Evolutionary conservation across 2,797 vertebrate genomes (phyloP).

Genomic region (Micrastur ruficollis): DNA sequence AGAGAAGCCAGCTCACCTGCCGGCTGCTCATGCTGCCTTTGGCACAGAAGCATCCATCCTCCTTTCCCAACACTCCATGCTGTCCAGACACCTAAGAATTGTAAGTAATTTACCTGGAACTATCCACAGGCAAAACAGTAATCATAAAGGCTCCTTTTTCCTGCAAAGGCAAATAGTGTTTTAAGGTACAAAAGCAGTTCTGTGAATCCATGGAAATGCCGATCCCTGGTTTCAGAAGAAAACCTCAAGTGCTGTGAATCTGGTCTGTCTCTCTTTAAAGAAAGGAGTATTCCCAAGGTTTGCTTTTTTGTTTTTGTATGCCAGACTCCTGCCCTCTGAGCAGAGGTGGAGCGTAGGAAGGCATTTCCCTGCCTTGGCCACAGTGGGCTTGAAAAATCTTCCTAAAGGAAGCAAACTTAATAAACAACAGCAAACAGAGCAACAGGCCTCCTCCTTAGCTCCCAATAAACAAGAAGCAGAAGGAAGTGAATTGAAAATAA

Average conservation of each 20-base stretch:
- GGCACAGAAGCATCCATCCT: neutral
- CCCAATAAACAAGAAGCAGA: neutral
- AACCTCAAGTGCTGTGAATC: neutral
- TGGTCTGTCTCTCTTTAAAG: neutral
- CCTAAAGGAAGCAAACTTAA: conserved; percentile 30
- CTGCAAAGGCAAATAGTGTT: neutral
- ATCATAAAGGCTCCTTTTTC: neutral
- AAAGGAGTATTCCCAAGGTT: neutral
- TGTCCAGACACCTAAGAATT: neutral
- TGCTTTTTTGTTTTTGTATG: neutral
- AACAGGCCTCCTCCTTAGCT: neutral
- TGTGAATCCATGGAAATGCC: neutral
- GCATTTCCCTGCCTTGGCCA: neutral
- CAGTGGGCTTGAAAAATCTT: neutral
- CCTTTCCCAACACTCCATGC: neutral
- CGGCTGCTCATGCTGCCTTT: neutral
- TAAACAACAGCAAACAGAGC: conserved; percentile 13
- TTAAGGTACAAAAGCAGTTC: neutral
- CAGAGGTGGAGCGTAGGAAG: neutral
- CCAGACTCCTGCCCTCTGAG: neutral
- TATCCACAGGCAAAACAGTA: neutral
- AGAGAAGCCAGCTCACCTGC: neutral
- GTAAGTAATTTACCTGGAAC: neutral
- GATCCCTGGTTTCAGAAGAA: neutral
- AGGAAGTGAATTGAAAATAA: neutral